Evolutionary conservation across 2,888 invertebrate genomes (phyloP), one percentile per base, ranked within the genome.

Genomic region (Pecten maximus): DNA sequence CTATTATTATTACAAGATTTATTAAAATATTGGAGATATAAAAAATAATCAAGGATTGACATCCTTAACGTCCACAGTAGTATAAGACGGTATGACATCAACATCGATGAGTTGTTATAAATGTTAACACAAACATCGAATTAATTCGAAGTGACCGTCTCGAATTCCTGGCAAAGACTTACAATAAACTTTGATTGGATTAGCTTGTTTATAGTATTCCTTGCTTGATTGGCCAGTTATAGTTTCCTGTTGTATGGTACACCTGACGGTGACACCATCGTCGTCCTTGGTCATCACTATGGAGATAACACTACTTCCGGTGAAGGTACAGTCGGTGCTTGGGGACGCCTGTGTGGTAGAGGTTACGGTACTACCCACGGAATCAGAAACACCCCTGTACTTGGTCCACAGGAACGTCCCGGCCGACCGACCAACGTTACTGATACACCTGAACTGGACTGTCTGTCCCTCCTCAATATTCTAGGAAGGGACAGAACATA

Each of bases 331-430:
- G 28, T 88, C 89, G 12, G 88, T 89, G 0, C 50, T 40, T 10
- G 40, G 15, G 16, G 35, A 40, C 15, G 40, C n/a, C 23, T 90
- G 89, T 19, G 87, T 89, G 15, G 40, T 60, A 0, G 88, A 35
- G 44, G 87, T n/a, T 28, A 23, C 48, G 16, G 4, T 44, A 28
- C 19, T 40, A n/a, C 23, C n/a, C 15, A 35, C 16, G 12, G 89
- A 40, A 10, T 87, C 88, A 16, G 40, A 39, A 2, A 88, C 23
- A 0, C 50, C 28, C 44, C 88, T 89, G 74, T 87, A 90, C 40
- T 50, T 90, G 40, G 86, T 86, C 91, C 91, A 91, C 16, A 28
- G 48, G 19, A 91, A 90, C n/a, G 87, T 89, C 19, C 91, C 91
- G 0, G 54, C 28, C 19, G 90, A 90, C 87, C 88, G 90, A 54